A percentile compares a stretch with the other conserved stretches of the same genome.
These are phyloP conservation scores for Apistogramma diplotaenia DNA, from an alignment of 2,113 vertebrate genomes.

Conservation along the genomic window DNA sequence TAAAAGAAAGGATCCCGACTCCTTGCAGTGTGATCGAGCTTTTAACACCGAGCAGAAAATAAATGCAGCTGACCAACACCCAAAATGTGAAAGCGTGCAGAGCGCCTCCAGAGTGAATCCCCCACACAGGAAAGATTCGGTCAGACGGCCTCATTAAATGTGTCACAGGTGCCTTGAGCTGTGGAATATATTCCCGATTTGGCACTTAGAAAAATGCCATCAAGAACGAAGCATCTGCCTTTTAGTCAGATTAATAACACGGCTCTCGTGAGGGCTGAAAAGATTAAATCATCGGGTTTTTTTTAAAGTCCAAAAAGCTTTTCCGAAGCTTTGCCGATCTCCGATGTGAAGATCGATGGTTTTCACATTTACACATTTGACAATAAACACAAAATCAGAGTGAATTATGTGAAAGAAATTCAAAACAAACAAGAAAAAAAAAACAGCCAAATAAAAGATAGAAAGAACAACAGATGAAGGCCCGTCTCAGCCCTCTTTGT, in stretches of 20 bases:
- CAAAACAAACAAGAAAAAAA: no score
- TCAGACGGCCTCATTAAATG: background rate
- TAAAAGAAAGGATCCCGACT: background rate
- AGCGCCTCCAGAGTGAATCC: background rate
- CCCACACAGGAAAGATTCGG: background rate
- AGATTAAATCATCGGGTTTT: background rate
- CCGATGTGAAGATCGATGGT: background rate
- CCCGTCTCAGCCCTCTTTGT: background rate
- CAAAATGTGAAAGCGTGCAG: background rate
- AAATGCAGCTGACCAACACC: background rate
- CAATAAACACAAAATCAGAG: background rate
- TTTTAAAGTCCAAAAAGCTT: background rate
- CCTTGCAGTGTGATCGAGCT: background rate
- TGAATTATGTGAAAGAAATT: background rate
- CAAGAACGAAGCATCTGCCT: background rate
- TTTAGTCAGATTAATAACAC: background rate
- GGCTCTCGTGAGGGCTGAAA: background rate
- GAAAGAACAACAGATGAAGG: background rate
- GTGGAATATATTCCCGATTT: background rate
- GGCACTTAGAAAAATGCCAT: background rate
- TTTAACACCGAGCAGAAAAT: background rate
- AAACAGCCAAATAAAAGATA: background rate
- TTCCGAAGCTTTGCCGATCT: background rate
- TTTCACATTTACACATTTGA: background rate
- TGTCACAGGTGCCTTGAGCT: conserved; percentile 12